These are phyloP conservation scores for Drosophila bocki DNA, from an alignment of 1,140 invertebrate species.

Conservation along the genomic window DNA sequence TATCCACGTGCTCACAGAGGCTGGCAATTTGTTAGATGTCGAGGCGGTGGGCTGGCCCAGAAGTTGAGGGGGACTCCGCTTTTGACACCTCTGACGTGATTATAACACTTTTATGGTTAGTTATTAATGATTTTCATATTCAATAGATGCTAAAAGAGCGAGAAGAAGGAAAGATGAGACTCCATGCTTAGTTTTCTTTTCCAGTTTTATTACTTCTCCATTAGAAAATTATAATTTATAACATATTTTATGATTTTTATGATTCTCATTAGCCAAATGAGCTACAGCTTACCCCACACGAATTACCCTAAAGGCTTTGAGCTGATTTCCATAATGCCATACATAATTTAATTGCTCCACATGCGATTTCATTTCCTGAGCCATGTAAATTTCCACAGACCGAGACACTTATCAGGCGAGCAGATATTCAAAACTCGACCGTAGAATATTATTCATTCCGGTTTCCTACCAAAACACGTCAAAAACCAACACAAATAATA, in stretches of 20 bases:
- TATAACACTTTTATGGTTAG: conserved; percentile 76
- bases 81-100: conserved; percentile 81
- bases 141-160: conserved; percentile 23
- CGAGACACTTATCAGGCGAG: conserved; percentile 64
- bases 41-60: conserved; percentile 17
- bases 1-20: conserved; percentile 75
- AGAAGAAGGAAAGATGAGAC: neutral
- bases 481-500: conserved; percentile 61
- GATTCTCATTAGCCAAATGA: conserved; percentile 20
- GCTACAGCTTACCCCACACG: neutral
- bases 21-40: conserved; percentile 75
- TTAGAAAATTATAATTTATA: neutral
- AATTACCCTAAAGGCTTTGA: conserved; percentile 11
- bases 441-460: conserved; percentile 55
- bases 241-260: neutral
- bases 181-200: neutral
- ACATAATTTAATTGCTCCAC: conserved; percentile 39
- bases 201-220: neutral
- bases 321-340: conserved; percentile 42
- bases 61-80: conserved; percentile 24
- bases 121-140: conserved; percentile 73
- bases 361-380: conserved; percentile 68
- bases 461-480: conserved; percentile 27
- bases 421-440: conserved; percentile 68
- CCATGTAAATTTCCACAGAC: conserved; percentile 65